Evolutionary conservation across 2,113 vertebrate species (phyloP).

Genomic region (Physeter macrocephalus): DNA sequence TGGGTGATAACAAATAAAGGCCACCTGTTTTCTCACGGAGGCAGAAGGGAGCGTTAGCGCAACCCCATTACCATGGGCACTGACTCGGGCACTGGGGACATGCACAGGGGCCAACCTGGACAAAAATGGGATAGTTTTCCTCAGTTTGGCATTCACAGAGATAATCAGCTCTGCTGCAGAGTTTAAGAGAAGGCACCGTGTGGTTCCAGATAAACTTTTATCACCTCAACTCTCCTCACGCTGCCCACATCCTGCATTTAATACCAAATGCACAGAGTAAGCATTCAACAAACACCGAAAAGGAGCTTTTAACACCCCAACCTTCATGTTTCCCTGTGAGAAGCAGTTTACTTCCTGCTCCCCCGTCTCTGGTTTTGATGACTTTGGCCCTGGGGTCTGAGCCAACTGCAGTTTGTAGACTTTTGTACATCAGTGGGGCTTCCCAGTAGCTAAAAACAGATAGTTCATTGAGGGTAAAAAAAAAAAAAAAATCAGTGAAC

Average conservation of each 20-base stretch:
- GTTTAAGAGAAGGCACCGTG: neutral
- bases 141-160: neutral
- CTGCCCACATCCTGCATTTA: constrained; percentile 58
- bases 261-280: neutral
- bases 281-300: neutral
- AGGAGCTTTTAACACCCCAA: neutral
- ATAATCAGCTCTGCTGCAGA: neutral
- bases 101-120: neutral
- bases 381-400: neutral
- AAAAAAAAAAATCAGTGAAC: neutral
- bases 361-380: neutral
- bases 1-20: neutral
- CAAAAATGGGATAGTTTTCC: neutral
- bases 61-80: neutral
- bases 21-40: neutral
- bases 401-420: neutral
- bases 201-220: neutral
- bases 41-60: neutral
- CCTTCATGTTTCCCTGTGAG: neutral
- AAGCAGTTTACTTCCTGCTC: neutral
- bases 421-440: neutral
- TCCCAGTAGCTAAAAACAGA: neutral
- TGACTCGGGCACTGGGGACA: neutral
- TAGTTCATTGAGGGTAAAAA: neutral
- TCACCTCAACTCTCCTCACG: neutral